Base-by-base conservation (phyloP, 2,797 vertebrate genomes). In the Melanotaenia trifasciata region DNA sequence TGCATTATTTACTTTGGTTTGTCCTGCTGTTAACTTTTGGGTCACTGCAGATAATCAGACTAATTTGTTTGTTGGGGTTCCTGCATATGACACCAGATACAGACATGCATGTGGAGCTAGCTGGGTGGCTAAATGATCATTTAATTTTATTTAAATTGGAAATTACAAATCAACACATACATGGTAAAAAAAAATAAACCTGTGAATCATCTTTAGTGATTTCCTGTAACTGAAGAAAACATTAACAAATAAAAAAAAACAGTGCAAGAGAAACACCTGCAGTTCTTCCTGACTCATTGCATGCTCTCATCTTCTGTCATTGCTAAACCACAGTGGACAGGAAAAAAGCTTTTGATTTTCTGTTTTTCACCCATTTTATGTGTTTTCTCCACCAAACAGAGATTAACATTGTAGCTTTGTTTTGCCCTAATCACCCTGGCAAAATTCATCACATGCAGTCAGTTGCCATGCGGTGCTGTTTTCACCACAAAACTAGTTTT, bases 231-330 rank as follows among this genome's bases (percentile, higher is more conserved):
- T 10, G 35, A 38, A 26, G 58, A 59, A 72, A 70, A 66, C 28
- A 32, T 67, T 50, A 38, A 76, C n/a, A n/a, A 50, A 50, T 22
- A 22, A 50, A 67, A 73, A 78, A 58, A 72, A 81, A 62, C 45
- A 79, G 75, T 58, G 66, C 76, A 57, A 81, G 80, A 83, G 58
- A 86, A 84, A 81, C 80, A 89, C 84, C 83, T 85, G 80, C 68
- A 87, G 69, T 64, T 79, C 58, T 63, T 78, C 68, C 61, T 51
- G 36, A 67, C 83, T 87, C 79, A 76, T 64, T 83, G 71, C 58
- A 62, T 82, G 74, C 67, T 84, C 77, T 86, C 69, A 72, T 80
- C 67, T 57, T 59, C 54, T 71, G 36, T 51, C 80, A 84, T 60
- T 70, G 62, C 84, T 72, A 79, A 74, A 56, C 58, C 43, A 70